These are phyloP conservation scores for Romanogobio albipinnatus DNA, from an alignment of 2,113 vertebrate species.

Conservation along the genomic window DNA sequence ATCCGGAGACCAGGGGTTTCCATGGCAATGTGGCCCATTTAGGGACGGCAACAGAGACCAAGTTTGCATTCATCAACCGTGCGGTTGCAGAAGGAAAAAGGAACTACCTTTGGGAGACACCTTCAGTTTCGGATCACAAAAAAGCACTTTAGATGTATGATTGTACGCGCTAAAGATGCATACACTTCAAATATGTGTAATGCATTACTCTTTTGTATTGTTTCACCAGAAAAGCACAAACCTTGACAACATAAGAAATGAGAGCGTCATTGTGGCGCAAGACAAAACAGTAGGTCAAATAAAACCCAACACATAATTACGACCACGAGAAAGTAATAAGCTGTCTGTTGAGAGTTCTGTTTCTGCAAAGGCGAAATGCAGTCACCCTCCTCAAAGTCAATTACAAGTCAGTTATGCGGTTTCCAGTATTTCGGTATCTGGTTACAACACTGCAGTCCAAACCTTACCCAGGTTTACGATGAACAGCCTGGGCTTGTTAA, in stretches of 20 bases:
- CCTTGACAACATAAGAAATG: not conserved
- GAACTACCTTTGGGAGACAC: conserved; percentile 17
- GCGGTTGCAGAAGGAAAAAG: not conserved
- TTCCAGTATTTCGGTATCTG: conserved; percentile 51
- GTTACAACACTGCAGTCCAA: conserved; percentile 28
- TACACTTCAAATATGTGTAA: not conserved
- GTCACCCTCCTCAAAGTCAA: conserved; percentile 50
- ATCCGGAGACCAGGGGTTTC: conserved; percentile 50
- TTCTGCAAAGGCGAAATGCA: conserved; percentile 39
- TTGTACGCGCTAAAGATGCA: not conserved
- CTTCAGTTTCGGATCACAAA: not conserved
- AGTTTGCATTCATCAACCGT: not conserved
- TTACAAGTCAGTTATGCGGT: conserved; percentile 48
- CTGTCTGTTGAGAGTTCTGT: conserved; percentile 43
- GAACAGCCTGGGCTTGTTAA: conserved; percentile 32
- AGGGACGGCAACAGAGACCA: conserved; percentile 12
- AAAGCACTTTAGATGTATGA: not conserved
- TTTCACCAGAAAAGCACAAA: not conserved
- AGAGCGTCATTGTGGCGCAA: conserved; percentile 11
- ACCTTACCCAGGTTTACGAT: conserved; percentile 39
- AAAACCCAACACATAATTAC: conserved; percentile 50
- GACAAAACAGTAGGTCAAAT: conserved; percentile 50
- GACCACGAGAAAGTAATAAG: conserved; percentile 54
- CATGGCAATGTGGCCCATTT: conserved; percentile 45
- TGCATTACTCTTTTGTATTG: not conserved